Evolutionary conservation across 2,113 vertebrate genomes (phyloP).

Genomic region (Chunga burmeisteri): DNA sequence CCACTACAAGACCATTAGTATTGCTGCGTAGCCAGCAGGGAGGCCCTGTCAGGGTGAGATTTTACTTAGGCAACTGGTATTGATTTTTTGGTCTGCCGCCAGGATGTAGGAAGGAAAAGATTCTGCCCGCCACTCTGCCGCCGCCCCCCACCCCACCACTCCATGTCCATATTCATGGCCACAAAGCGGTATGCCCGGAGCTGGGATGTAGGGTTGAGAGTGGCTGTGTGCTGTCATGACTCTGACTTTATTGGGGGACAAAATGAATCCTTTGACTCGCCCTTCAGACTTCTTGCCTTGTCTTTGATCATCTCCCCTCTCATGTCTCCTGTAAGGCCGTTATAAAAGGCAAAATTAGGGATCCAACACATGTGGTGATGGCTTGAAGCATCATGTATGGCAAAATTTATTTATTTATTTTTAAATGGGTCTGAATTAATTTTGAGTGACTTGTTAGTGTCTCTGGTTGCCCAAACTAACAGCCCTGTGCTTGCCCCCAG

Average conservation of each 20-base stretch:
- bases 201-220: background rate
- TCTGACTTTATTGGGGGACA: background rate
- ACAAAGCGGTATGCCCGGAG: background rate
- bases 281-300: background rate
- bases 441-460: background rate
- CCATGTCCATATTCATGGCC: background rate
- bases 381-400: background rate
- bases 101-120: constrained; percentile 27
- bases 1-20: constrained; percentile 71
- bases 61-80: constrained; percentile 74
- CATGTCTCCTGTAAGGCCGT: background rate
- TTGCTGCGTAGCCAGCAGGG: constrained; percentile 60
- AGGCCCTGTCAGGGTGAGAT: constrained; percentile 69
- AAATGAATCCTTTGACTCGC: background rate
- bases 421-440: background rate
- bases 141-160: too few species aligned
- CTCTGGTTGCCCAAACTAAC: background rate
- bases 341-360: background rate
- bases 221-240: background rate
- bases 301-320: background rate
- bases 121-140: too few species aligned
- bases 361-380: background rate
- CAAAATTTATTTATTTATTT: background rate
- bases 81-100: constrained; percentile 70
- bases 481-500: background rate